Base-by-base conservation (phyloP, 2,888 invertebrate species). In the Thalpophila matura region DNA sequence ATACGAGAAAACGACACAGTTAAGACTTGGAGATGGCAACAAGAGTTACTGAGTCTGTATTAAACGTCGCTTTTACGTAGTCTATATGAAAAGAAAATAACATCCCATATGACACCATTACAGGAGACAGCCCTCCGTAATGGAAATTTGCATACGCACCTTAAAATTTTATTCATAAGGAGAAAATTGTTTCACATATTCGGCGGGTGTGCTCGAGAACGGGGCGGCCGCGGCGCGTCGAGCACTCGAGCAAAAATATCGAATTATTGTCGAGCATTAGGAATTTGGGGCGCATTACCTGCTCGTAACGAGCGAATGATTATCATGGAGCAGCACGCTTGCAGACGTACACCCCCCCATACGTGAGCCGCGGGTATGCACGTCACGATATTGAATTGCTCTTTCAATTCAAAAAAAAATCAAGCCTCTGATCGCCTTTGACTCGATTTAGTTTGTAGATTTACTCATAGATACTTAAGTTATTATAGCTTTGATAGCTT, bases 91-190 rank as follows among this genome's bases (percentile, higher is more conserved):
- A 91, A 87, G 87, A 88, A 89, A 91, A 90, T 87, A 89, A 85
- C 83, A 86, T 86, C 89, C 87, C 86, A 89, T 89, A 90, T 89
- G 90, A 90, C 90, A 90, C 89, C 91, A 91, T 92, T 93, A 89
- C 87, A 77, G 83, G 83, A 87, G 89, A 90, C 88, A 87, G 88
- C 83, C 84, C 84, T 79, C 84, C 83, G 89, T 93, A 94, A 93
- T 93, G 91, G 92, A 90, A 91, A 94, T 94, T 93, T 92, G 90
- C 93, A 94, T 93, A 89, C 90, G 87, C 90, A 91, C 89, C 92
- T 94, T 91, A 91, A 93, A 94, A 93, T 91, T 91, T 93, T 94
- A 94, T 94, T 94, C 94, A 92, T 94, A 93, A 93, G 91, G 87
- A 88, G 93, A 91, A 93, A 94, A 94, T 94, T 93, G 93, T 93